Conservation (phyloP, 2,888 invertebrate species). For the Dioctria linearis region DNA sequence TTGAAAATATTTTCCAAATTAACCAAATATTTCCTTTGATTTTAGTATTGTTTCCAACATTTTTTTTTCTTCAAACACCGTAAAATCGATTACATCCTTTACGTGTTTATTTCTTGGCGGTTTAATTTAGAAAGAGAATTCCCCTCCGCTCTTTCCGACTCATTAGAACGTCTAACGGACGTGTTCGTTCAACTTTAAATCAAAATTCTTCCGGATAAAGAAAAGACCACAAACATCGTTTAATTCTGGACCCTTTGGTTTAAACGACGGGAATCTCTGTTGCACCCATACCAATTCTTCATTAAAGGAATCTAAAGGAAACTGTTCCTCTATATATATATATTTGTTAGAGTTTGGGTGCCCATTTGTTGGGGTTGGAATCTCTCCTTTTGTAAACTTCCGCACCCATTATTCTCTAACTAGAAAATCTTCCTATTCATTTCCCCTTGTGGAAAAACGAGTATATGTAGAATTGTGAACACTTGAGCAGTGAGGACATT, state of each 20-base stretch:
- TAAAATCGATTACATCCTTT: conserved; percentile 6
- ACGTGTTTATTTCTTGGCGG: not conserved
- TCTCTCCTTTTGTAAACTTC: not conserved
- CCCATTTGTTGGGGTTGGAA: not conserved
- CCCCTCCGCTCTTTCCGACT: not conserved
- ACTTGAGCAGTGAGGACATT: conserved; percentile 15
- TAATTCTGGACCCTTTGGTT: not conserved
- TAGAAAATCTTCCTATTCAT: conserved; percentile 14
- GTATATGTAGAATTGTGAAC: conserved; percentile 8
- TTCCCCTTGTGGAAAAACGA: not conserved
- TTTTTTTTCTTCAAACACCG: not conserved
- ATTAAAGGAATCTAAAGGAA: conserved; percentile 21
- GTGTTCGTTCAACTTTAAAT: conserved; percentile 17
- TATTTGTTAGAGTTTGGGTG: not conserved
- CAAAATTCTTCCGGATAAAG: conserved; percentile 21
- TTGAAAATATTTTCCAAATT: not conserved
- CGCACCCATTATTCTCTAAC: conserved; percentile 10
- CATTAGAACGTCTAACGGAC: conserved; percentile 14
- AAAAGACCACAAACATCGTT: conserved; percentile 17
- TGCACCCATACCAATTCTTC: conserved; percentile 2
- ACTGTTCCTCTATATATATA: not conserved
- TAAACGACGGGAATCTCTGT: not conserved
- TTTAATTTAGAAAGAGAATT: not conserved
- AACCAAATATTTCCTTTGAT: not conserved
- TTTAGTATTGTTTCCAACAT: not conserved